Conservation (phyloP, 1,140 invertebrate genomes). For the Planococcus citri region DNA sequence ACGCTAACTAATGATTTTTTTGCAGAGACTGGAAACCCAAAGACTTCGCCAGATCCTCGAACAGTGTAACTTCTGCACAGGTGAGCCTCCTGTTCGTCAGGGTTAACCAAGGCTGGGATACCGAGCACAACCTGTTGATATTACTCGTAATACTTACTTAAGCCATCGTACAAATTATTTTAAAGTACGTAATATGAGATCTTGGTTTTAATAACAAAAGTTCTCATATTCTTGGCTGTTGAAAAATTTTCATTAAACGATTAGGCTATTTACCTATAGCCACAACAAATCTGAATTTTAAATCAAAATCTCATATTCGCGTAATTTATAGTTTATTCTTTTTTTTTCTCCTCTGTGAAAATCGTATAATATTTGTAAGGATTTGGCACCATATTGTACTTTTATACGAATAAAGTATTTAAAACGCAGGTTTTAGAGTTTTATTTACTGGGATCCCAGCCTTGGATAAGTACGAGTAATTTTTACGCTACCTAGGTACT, state of each 20-base stretch:
- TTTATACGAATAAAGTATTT: neutral
- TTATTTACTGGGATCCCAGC: neutral
- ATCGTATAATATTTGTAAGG: neutral
- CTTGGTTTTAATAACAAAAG: neutral
- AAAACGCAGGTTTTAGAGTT: neutral
- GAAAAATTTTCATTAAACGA: no score
- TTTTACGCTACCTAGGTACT: no score
- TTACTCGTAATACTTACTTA: no score
- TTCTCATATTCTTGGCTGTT: neutral
- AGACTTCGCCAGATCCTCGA: slow-evolving; percentile 55
- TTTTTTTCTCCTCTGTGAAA: no score
- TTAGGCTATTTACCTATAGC: no score
- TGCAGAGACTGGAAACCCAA: slow-evolving; percentile 57
- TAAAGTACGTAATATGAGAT: neutral
- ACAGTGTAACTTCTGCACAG: slow-evolving; percentile 57
- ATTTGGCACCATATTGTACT: neutral
- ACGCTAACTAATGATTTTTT: slow-evolving; percentile 23
- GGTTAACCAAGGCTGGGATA: slow-evolving; percentile 26
- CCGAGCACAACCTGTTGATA: neutral
- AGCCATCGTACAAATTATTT: neutral
- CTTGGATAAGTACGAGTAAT: neutral
- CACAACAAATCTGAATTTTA: no score
- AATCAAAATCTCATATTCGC: neutral
- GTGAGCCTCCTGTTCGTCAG: slow-evolving; percentile 26
- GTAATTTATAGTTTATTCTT: neutral